Evolutionary conservation across 2,113 vertebrate genomes (phyloP).

Genomic region (Toxotes chatareus): DNA sequence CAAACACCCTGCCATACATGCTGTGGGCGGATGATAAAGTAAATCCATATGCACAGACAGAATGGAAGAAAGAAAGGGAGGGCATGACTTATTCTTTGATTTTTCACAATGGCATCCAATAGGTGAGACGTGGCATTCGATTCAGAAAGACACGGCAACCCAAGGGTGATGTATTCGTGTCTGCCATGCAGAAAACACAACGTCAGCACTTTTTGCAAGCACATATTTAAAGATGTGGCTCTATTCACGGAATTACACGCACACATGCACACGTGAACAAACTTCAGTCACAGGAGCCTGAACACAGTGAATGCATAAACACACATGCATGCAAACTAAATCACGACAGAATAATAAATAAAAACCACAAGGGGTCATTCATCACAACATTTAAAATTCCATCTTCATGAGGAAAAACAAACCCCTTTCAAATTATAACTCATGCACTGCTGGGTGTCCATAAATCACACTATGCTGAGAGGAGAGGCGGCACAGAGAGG

Average conservation of each 20-base stretch:
- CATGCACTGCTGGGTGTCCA: conserved; percentile 76
- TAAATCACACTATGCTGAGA: conserved; percentile 76
- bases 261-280: background rate
- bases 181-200: conserved; percentile 37
- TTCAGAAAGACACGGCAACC: conserved; percentile 46
- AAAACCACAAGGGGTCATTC: conserved; percentile 71
- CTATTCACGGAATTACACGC: conserved; percentile 41
- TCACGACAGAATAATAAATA: conserved; percentile 64
- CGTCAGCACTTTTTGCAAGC: conserved; percentile 41
- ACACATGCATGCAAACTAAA: conserved; percentile 6
- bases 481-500: conserved; percentile 58
- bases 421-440: conserved; percentile 78
- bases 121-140: conserved; percentile 57
- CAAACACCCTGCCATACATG: conserved; percentile 60
- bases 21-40: conserved; percentile 56
- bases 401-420: conserved; percentile 82
- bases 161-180: conserved; percentile 43
- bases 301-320: background rate
- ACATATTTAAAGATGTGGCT: conserved; percentile 37
- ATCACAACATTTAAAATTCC: conserved; percentile 82
- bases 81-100: conserved; percentile 65
- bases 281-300: background rate
- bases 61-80: conserved; percentile 21
- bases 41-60: conserved; percentile 63
- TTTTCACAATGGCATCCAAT: conserved; percentile 54